Percentiles rank a stretch among this genome's conserved stretches.
Evolutionary conservation across 1,140 invertebrate species (phyloP).

Genomic region (Acromyrmex heyeri): DNA sequence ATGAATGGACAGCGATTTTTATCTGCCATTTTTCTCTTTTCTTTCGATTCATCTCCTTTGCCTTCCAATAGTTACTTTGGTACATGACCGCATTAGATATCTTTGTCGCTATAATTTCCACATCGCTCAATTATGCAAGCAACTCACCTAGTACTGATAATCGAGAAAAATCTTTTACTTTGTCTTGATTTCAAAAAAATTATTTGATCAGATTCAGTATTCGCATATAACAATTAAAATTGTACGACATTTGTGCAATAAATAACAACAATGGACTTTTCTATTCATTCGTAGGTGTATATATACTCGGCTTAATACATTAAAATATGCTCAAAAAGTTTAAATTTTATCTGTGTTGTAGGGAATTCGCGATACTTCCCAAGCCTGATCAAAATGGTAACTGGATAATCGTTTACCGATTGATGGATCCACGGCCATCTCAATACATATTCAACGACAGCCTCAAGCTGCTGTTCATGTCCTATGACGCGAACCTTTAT

Average conservation of each 20-base stretch:
- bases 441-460: slow-evolving; percentile 90
- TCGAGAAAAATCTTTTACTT: not conserved
- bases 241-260: too few species aligned
- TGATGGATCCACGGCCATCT: slow-evolving; percentile 88
- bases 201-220: too few species aligned
- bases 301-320: not conserved
- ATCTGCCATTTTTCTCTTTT: not conserved
- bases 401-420: slow-evolving; percentile 88
- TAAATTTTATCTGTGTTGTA: slow-evolving; percentile 74
- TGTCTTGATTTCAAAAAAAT: not conserved
- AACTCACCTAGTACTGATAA: not conserved
- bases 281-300: too few species aligned
- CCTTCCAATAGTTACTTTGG: slow-evolving; percentile 76
- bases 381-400: slow-evolving; percentile 88
- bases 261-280: too few species aligned
- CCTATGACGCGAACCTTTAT: slow-evolving; percentile 90
- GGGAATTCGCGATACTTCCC: slow-evolving; percentile 87
- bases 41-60: slow-evolving; percentile 12
- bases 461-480: slow-evolving; percentile 90
- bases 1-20: not conserved
- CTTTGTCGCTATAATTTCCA: slow-evolving; percentile 29
- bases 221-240: too few species aligned
- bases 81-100: slow-evolving; percentile 31
- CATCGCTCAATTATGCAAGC: not conserved
- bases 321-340: not conserved